Percentiles rank a stretch among this genome's conserved stretches.
Conservation (phyloP, 2,888 invertebrate species). For the Labia minor region DNA sequence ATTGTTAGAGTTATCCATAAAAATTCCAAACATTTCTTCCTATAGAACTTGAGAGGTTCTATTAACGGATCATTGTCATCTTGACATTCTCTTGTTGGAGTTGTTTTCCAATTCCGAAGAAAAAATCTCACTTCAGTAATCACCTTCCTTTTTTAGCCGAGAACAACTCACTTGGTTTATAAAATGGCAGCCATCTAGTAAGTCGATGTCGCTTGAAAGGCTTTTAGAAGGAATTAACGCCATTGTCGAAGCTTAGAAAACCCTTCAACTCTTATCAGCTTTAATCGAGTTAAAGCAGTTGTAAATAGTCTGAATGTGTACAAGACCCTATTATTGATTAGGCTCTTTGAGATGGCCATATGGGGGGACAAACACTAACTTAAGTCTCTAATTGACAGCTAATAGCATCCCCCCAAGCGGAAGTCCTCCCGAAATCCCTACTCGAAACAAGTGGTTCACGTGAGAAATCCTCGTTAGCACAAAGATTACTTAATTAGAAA, state of each 20-base stretch:
- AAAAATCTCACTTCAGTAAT: no score
- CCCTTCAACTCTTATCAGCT: background rate
- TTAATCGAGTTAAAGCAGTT: background rate
- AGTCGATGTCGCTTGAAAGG: background rate
- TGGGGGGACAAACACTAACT: background rate
- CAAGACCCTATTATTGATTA: background rate
- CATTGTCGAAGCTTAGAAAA: background rate
- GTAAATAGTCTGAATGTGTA: background rate
- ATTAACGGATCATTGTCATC: no score
- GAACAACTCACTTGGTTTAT: background rate
- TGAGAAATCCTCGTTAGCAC: no score
- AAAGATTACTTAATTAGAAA: no score
- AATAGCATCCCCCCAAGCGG: background rate
- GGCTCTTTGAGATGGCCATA: background rate
- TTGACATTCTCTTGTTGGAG: no score
- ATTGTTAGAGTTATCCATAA: no score
- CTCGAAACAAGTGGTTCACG: background rate
- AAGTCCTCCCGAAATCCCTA: background rate
- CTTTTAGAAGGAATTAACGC: background rate
- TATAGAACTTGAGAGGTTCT: no score
- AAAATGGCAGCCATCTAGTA: background rate
- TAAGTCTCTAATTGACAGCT: background rate
- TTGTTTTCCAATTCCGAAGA: no score
- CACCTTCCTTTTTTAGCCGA: background rate
- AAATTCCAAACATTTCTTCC: no score